Evolutionary conservation across 2,797 vertebrate species (phyloP).

Genomic region (Acanthiza pusilla): DNA sequence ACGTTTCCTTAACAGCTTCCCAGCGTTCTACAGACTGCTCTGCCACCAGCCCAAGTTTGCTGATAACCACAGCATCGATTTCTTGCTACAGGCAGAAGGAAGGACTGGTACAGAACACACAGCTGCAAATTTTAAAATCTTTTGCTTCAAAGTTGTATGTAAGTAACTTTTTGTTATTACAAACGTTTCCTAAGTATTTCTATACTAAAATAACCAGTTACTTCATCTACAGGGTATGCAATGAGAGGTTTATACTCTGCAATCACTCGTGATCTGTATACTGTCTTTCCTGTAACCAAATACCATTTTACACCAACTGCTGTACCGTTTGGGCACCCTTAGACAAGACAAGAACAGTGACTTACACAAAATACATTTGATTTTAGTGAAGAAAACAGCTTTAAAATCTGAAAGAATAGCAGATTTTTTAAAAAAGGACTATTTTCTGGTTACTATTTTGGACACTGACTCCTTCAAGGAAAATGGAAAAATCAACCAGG

Average conservation of each 20-base stretch:
- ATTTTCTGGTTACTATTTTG: background rate
- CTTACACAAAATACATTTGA: background rate
- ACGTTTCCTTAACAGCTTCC: background rate
- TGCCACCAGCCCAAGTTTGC: accelerated
- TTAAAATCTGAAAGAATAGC: background rate
- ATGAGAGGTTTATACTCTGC: background rate
- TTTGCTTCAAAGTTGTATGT: background rate
- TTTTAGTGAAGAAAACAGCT: background rate
- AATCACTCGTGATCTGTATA: background rate
- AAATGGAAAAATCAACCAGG: background rate
- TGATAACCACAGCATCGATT: background rate
- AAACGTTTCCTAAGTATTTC: background rate
- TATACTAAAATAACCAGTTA: background rate
- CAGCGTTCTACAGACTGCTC: background rate
- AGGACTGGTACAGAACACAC: background rate
- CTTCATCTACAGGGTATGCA: background rate
- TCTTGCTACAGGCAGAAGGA: background rate
- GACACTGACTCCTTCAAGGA: background rate
- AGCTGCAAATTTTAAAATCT: background rate
- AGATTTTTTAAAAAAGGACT: accelerated
- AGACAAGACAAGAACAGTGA: background rate
- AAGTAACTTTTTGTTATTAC: background rate
- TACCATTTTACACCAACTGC: background rate
- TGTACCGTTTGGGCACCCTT: background rate
- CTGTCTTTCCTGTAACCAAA: background rate